Evolutionary conservation across 2,113 vertebrate species (phyloP), one percentile per base, ranked within the genome.

Genomic region (Melanerpes formicivorus): DNA sequence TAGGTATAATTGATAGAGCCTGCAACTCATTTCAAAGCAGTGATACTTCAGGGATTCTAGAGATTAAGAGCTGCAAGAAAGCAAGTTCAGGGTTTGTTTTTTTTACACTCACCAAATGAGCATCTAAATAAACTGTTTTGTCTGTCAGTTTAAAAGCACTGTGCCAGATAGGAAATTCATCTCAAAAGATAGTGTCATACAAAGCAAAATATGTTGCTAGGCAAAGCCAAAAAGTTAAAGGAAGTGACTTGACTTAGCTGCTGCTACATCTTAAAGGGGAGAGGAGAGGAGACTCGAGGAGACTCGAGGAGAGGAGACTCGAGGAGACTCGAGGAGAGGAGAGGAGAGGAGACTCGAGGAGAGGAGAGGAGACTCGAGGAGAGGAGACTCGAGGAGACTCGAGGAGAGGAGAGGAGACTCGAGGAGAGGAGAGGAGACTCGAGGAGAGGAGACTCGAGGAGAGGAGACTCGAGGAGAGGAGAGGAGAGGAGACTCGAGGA

Each of bases 1-100:
- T 44, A 96, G 95, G 92, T 96, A 95, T 96, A 97, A 98, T 97
- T 97, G 97, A 98, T 97, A 98, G 91, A 97, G 92, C 90, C 95
- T 74, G 29, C 87, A 97, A 98, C 95, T 97, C 95, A 97, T 98
- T 97, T 97, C 96, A 96, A 94, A 96, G 87, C 50, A 90, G 83
- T 56, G 91, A 89, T 93, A 90, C 96, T 96, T 94, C 84, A 94
- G 96, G 97, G 94, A 97, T 96, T 97, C 92, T 85, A 93, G 93
- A 95, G 92, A 95, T 94, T 94, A 94, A 93, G 90, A 72, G n/a
- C 86, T 93, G 85, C 78, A 74, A 97, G 93, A 63, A 94, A 96
- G 90, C 75, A 95, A 92, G 84, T 95, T 78, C 76, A 94, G 92
- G 82, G 10, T 16, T 93, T 96, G 94, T 80, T 95, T 80, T 74